Conservation (phyloP, 2,113 vertebrate genomes). For the Rhinoderma darwinii region DNA sequence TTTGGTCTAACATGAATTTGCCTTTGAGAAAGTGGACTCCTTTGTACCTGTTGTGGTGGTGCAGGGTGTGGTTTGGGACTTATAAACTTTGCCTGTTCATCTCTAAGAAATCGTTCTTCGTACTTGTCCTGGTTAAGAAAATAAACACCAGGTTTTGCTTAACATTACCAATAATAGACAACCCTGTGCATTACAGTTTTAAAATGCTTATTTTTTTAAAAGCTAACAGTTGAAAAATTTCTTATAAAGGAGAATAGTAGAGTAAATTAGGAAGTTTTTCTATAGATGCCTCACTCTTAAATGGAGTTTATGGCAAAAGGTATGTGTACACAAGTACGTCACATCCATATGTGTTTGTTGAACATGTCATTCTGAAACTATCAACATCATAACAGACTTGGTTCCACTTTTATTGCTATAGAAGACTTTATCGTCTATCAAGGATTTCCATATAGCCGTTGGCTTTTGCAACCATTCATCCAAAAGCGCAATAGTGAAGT, state of each 20-base stretch:
- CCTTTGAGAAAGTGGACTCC: constrained; percentile 67
- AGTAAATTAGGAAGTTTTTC: not conserved
- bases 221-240: not conserved
- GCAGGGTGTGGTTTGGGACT: constrained; percentile 63
- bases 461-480: too few species aligned
- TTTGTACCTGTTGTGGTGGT: constrained; percentile 58
- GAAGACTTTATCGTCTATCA: too few species aligned
- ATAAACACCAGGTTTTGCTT: not conserved
- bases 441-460: too few species aligned
- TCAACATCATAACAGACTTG: too few species aligned
- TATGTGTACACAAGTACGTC: too few species aligned
- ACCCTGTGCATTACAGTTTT: not conserved
- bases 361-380: too few species aligned
- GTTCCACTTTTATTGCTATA: too few species aligned
- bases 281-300: too few species aligned
- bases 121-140: constrained; percentile 74
- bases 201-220: not conserved
- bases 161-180: not conserved
- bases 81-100: constrained; percentile 65
- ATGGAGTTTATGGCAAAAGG: too few species aligned
- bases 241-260: not conserved
- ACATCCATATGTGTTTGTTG: too few species aligned
- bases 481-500: too few species aligned
- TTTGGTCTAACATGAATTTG: constrained; percentile 69
- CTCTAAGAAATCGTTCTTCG: constrained; percentile 79